A percentile compares a stretch with the other conserved stretches of the same genome.
phyloP scores from a whole-genome alignment of 2,888 invertebrate species.

The Plutella xylostella region DNA sequence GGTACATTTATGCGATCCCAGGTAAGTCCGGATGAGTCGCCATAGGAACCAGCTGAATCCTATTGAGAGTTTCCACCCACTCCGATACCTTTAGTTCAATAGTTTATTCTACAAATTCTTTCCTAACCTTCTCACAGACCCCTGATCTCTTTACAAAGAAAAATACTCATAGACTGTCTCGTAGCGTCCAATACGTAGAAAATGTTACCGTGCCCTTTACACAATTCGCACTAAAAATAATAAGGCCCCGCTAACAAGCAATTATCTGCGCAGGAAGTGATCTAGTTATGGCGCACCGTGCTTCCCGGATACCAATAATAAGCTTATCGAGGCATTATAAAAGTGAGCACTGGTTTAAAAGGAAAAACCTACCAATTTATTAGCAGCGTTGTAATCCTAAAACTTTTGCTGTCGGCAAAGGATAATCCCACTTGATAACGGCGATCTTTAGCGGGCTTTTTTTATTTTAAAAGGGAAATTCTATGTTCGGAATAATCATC shows the following conservation, averaged over 20 bases:
- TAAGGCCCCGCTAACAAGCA: not conserved
- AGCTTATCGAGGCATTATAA: conserved; percentile 13
- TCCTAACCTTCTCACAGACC: too few species aligned
- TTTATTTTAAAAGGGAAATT: conserved; percentile 26
- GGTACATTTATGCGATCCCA: conserved; percentile 20
- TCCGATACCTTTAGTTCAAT: too few species aligned
- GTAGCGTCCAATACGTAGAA: too few species aligned
- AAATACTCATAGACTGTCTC: too few species aligned
- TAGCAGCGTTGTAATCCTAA: not conserved
- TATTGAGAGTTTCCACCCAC: too few species aligned
- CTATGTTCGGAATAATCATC: conserved; percentile 52
- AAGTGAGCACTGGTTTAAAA: not conserved
- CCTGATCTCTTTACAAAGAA: too few species aligned
- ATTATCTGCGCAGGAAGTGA: not conserved
- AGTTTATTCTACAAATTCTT: conserved; percentile 47
- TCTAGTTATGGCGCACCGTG: conserved; percentile 12
- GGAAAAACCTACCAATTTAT: not conserved
- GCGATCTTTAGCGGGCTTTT: not conserved
- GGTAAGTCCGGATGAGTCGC: conserved; percentile 37
- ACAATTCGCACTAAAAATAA: too few species aligned
- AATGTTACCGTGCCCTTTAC: too few species aligned
- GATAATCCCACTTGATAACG: conserved; percentile 24
- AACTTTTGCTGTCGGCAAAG: too few species aligned
- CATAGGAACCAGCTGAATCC: conserved; percentile 50
- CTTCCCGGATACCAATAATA: conserved; percentile 28